Evolutionary conservation across 2,113 vertebrate genomes (phyloP).

Genomic region (Herpetotheres cachinnans): DNA sequence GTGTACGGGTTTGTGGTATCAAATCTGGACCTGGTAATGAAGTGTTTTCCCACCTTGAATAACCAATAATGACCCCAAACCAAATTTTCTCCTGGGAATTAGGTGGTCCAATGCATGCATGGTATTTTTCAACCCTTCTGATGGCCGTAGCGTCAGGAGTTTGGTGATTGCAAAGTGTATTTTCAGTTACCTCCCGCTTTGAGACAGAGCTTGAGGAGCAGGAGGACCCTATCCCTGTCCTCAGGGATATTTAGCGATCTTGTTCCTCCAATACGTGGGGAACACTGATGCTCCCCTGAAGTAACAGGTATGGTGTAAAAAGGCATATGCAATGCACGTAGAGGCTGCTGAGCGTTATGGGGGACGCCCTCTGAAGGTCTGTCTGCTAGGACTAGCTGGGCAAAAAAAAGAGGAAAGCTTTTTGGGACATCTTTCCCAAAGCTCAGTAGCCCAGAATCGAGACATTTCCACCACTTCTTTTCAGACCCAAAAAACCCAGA

Average conservation of each 20-base stretch:
- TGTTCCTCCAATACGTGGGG: rapidly evolving
- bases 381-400: neutral
- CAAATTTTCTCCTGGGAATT: neutral
- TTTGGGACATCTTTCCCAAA: neutral
- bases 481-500: neutral
- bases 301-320: no score
- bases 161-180: neutral
- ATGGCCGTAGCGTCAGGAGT: neutral
- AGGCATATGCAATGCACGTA: rapidly evolving
- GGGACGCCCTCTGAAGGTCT: neutral
- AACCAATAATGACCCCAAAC: neutral
- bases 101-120: rapidly evolving
- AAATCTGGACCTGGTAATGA: neutral
- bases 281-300: neutral
- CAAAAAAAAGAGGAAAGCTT: neutral
- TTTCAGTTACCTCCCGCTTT: neutral
- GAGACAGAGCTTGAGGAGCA: neutral
- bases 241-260: neutral
- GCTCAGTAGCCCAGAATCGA: neutral
- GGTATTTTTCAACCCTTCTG: neutral
- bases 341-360: neutral
- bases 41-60: neutral
- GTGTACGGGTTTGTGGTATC: rapidly evolving
- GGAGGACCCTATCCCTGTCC: neutral
- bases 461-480: neutral